Evolutionary conservation across 2,797 vertebrate species (phyloP), one percentile per base, ranked within the genome.

Genomic region (Hybognathus amarus): DNA sequence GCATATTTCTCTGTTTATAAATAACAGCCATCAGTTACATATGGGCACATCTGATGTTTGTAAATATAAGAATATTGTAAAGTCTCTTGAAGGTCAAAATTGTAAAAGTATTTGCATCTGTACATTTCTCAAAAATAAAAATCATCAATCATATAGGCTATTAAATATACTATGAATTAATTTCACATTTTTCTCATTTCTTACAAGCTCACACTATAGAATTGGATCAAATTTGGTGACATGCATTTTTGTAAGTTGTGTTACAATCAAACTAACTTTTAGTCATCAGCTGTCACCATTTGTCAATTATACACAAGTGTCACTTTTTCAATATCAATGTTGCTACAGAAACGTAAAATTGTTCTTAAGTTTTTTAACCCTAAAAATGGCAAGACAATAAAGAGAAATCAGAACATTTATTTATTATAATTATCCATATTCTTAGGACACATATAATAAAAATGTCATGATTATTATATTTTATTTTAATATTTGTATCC

Each of bases 1-100:
- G 50, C 4, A 9, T 69, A n/a, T 61, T 52, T 40, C 47, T 42
- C n/a, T 27, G 8, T 75, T 38, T 38, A 74, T 69, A 2, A 33
- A 13, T 13, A 81, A 38, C 47, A 73, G 7, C 22, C 4, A 61
- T 59, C 38, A 8, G 4, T 6, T 52, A 66, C 1, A 81, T 47
- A 40, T 73, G 20, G 67, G 1, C 54, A n/a, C 63, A 24, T 24
- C 9, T 74, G 11, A 36, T 54, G 38, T 81, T 66, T 54, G 47
- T 75, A 82, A 82, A 76, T 76, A 67, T 50, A 74, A 40, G 18
- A 36, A 45, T 79, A 45, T 77, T 30, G 38, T 42, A 20, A 56
- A 42, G 52, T 22, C 47, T 42, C 36, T 13, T 18, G 47, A 69
- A 56, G 33, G 52, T 42, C 24, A 33, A 17, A n/a, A 11, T n/a